Conservation (phyloP, 2,888 invertebrate species). For the Phyto melanocephala region DNA sequence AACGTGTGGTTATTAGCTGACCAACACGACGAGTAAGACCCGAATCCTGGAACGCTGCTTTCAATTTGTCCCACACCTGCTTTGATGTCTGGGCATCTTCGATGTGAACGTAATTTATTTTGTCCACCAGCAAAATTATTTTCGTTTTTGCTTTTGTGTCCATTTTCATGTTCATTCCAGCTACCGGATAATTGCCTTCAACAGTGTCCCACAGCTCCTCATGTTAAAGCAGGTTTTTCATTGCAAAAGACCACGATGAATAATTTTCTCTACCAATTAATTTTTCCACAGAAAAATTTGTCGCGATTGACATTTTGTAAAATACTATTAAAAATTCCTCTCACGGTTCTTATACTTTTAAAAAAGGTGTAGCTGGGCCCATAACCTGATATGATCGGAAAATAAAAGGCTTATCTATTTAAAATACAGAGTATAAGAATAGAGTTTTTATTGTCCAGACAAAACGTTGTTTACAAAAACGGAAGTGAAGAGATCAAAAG, state of each 20-base stretch:
- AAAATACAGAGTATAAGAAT: no score
- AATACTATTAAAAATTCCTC: no score
- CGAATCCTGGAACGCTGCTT: constrained; percentile 40
- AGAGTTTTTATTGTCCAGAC: no score
- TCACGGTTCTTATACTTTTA: no score
- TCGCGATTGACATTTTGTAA: background rate
- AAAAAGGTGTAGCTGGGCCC: no score
- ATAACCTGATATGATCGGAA: no score
- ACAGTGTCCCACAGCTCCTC: constrained; percentile 51
- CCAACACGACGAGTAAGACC: constrained; percentile 11
- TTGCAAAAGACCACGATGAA: constrained; percentile 13
- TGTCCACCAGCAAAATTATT: constrained; percentile 41
- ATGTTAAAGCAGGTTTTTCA: constrained; percentile 40
- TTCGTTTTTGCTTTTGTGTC: constrained; percentile 1
- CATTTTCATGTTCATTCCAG: background rate
- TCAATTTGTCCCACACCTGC: constrained; percentile 54
- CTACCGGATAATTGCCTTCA: background rate
- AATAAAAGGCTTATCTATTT: no score
- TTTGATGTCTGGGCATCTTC: constrained; percentile 35
- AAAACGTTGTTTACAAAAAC: no score
- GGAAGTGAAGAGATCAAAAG: no score
- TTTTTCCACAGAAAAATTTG: constrained; percentile 25
- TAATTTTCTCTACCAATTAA: constrained; percentile 19
- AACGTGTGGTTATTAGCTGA: background rate
- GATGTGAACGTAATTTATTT: constrained; percentile 52